Percentiles rank a stretch among this genome's conserved stretches.
Conservation (phyloP, 2,113 vertebrate species). For the Sylvietta virens region DNA sequence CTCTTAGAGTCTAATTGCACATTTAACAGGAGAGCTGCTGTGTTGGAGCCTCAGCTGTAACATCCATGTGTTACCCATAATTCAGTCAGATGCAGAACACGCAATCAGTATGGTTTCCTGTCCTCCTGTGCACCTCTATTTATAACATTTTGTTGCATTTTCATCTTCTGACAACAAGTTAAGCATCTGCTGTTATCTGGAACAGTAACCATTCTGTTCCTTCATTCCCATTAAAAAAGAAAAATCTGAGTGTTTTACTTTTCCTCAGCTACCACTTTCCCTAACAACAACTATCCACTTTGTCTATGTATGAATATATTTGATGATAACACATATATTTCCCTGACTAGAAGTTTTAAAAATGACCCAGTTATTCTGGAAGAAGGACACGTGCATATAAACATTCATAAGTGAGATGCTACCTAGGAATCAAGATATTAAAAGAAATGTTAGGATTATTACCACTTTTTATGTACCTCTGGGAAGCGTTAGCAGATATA, state of each 20-base stretch:
- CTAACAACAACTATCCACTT: neutral
- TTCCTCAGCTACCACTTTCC: neutral
- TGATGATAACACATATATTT: neutral
- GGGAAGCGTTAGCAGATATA: neutral
- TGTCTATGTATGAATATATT: neutral
- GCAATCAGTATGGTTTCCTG: neutral
- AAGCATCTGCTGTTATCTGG: neutral
- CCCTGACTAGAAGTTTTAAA: neutral
- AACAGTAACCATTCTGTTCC: neutral
- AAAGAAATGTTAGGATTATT: neutral
- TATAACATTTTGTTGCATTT: neutral
- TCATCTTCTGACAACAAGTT: neutral
- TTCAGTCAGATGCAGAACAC: neutral
- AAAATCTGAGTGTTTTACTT: neutral
- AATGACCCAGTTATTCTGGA: neutral
- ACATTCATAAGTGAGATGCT: neutral
- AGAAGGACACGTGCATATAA: neutral
- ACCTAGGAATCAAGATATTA: neutral
- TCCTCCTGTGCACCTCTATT: neutral
- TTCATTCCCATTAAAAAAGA: neutral
- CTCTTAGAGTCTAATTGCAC: neutral
- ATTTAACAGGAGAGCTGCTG: neutral
- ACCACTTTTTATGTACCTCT: neutral
- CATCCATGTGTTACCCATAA: neutral
- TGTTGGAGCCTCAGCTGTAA: neutral